These are phyloP conservation scores for Anhinga rufa DNA, from an alignment of 2,113 vertebrate genomes.

Conservation along the genomic window DNA sequence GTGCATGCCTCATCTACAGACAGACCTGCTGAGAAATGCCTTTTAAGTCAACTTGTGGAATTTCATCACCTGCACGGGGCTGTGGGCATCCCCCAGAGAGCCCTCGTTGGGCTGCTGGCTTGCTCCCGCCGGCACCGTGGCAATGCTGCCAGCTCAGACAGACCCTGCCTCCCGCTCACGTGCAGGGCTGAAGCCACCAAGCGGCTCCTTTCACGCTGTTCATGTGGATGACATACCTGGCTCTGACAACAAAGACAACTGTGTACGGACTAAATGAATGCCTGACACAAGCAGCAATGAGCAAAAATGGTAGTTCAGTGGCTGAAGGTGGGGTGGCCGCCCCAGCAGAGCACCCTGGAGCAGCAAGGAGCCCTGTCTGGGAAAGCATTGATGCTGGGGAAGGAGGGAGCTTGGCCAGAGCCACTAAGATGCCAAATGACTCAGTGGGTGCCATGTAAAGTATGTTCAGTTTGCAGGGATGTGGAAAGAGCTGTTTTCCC, in stretches of 20 bases:
- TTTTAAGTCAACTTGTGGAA: background rate
- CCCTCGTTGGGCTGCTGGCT: rapidly evolving
- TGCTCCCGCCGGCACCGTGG: rapidly evolving
- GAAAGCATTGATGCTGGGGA: background rate
- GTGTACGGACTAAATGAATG: rapidly evolving
- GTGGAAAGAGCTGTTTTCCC: background rate
- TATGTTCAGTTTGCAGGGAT: background rate
- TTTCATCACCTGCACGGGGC: rapidly evolving
- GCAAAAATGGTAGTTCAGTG: background rate
- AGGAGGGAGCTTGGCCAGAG: background rate
- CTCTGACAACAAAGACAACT: background rate
- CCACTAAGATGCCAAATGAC: background rate
- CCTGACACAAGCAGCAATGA: background rate
- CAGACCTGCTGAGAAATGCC: background rate
- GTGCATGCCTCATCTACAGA: background rate
- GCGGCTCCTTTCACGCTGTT: background rate
- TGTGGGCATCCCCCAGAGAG: background rate
- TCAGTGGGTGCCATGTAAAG: background rate
- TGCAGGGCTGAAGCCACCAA: background rate
- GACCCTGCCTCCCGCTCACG: background rate
- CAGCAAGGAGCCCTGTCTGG: background rate
- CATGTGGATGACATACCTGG: background rate
- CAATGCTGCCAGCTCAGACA: background rate
- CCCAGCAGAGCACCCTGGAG: background rate
- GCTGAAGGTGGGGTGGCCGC: background rate